These are phyloP conservation scores for Globia sparganii DNA, from an alignment of 2,888 invertebrate species.

Conservation along the genomic window DNA sequence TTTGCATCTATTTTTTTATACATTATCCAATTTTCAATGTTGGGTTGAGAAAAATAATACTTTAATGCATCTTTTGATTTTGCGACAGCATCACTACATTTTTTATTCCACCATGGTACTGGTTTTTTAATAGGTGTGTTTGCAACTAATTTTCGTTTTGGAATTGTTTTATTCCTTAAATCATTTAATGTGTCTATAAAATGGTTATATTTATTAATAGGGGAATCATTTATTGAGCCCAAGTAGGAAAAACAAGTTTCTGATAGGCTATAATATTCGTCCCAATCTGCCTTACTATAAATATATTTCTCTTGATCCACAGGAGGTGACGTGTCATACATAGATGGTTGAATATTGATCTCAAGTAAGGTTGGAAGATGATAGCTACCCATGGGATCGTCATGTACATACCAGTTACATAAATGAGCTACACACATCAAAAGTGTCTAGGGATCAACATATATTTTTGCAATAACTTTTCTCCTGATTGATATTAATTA, in stretches of 20 bases:
- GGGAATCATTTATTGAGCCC: too few species aligned
- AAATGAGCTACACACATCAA: too few species aligned
- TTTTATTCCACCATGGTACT: constrained; percentile 10
- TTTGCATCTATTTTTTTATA: constrained; percentile 18
- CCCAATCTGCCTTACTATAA: neutral
- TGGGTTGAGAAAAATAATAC: neutral
- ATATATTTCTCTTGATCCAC: too few species aligned
- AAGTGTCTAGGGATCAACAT: too few species aligned
- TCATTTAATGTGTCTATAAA: neutral
- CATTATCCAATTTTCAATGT: neutral
- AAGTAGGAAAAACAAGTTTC: neutral
- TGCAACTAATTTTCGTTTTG: neutral
- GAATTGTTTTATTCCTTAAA: too few species aligned
- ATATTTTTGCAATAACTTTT: too few species aligned
- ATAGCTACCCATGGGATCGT: too few species aligned
- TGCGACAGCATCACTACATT: constrained; percentile 2
- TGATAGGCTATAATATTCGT: neutral
- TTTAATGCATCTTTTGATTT: constrained; percentile 7
- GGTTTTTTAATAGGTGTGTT: constrained; percentile 4
- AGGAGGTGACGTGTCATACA: too few species aligned
- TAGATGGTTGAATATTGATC: neutral
- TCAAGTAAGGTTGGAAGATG: too few species aligned
- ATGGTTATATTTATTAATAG: too few species aligned
- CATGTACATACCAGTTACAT: neutral
- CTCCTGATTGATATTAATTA: too few species aligned